phyloP scores from a whole-genome alignment of 2,888 invertebrate genomes.

The Cephus rjabovi region DNA sequence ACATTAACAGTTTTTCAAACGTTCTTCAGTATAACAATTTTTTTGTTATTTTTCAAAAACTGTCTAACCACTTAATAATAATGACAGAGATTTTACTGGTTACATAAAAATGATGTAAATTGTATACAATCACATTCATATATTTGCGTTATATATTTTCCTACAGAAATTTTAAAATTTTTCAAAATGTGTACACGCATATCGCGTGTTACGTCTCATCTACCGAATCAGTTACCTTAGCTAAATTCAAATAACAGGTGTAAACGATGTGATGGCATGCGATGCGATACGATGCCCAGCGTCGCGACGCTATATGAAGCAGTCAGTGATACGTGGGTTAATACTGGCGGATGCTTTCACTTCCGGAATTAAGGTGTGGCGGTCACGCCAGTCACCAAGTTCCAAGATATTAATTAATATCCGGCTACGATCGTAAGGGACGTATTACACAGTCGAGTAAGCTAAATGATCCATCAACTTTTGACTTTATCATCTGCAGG shows the following conservation, averaged over 20 bases:
- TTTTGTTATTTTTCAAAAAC: background rate
- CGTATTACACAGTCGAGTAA: background rate
- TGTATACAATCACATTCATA: background rate
- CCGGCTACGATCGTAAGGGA: constrained; percentile 4
- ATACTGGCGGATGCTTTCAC: background rate
- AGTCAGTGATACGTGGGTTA: too few species aligned
- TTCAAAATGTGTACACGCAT: background rate
- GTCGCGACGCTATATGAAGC: too few species aligned
- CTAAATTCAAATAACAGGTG: background rate
- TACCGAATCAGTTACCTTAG: background rate
- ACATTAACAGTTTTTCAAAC: background rate
- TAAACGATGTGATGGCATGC: background rate
- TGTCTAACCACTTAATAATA: background rate
- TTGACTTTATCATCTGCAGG: background rate
- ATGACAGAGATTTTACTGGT: background rate
- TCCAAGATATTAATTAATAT: constrained; percentile 21
- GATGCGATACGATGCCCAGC: background rate
- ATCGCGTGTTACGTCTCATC: background rate
- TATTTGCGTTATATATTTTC: background rate
- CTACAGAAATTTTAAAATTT: background rate
- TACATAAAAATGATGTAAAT: background rate
- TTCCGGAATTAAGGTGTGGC: constrained; percentile 11
- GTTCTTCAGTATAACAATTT: too few species aligned
- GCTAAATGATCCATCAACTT: background rate
- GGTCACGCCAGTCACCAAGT: constrained; percentile 16